Evolutionary conservation across 1,140 invertebrate genomes (phyloP), one percentile per base, ranked within the genome.

Genomic region (Pogonomyrmex californicus): DNA sequence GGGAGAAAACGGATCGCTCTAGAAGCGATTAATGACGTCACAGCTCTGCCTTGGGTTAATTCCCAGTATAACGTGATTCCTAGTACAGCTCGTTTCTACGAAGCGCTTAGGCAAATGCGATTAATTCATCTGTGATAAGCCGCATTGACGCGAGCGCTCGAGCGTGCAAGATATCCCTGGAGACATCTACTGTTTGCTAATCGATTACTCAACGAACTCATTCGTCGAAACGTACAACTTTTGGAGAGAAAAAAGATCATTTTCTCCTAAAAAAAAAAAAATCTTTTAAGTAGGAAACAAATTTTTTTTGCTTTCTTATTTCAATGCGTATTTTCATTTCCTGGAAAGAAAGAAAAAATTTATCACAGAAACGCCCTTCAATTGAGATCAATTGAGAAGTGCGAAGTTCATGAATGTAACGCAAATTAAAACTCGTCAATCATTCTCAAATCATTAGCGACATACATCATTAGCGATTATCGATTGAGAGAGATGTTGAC

Each of bases 1-100:
- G 36, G 2, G 14, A 38, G 14, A 33, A 38, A 66, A 68, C n/a
- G 36, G 49, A 68, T 14, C 23, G 65, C 12, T 23, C 23, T 10
- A 4, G 23, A 9, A 47, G 38, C n/a, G 63, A 66, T 66, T 44
- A 68, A 6, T 68, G 65, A 68, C 65, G 41, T 68, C 65, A 68
- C 41, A n/a, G 65, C 41, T 68, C 12, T 49, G 65, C 65, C 65
- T 30, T 49, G 65, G 23, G 5, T 30, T 68, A 49, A 68, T 68
- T 68, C 65, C 23, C 33, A 30, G 65, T 47, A 68, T 30, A 68
- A 30, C 7, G 5, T 1, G 12, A 49, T 68, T 68, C 65, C 38
- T 17, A 4, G 65, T 49, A 49, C 33, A 68, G 12, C 23, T 33
- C 41, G 65, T 0, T 68, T 68, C 65, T 4, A 30, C 65, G 41